Percentiles rank a stretch among this genome's conserved stretches.
These are phyloP conservation scores for Diadumene lineata DNA, from an alignment of 92 coral and sea anemone genomes.

Conservation along the genomic window DNA sequence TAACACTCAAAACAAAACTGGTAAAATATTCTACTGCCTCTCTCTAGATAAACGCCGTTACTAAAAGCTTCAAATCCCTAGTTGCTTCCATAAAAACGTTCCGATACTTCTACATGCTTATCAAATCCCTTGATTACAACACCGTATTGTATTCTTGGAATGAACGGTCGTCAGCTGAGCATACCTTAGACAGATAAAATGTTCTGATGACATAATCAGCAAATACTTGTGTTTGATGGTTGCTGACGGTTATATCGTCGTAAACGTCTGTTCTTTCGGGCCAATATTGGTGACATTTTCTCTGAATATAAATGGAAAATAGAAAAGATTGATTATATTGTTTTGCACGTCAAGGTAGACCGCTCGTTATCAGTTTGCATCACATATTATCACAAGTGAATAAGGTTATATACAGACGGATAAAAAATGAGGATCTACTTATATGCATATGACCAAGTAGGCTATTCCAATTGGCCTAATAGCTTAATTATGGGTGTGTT, in stretches of 20 bases:
- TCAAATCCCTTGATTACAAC: too few species aligned
- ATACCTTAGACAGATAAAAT: constrained; percentile 41
- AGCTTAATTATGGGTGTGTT: too few species aligned
- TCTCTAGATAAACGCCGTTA: too few species aligned
- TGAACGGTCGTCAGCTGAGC: not conserved
- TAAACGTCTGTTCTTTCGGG: constrained; percentile 38
- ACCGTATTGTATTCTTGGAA: not conserved
- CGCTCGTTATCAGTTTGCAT: not conserved
- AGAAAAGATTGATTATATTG: not conserved
- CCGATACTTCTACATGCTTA: too few species aligned
- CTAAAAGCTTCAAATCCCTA: too few species aligned
- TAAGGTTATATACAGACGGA: too few species aligned
- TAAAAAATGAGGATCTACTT: too few species aligned
- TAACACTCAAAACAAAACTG: too few species aligned
- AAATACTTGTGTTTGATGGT: constrained; percentile 21
- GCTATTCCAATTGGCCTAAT: too few species aligned
- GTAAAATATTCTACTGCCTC: too few species aligned
- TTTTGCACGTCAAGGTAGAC: not conserved
- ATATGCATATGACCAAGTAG: too few species aligned
- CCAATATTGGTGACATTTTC: constrained; percentile 31
- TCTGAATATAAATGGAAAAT: not conserved
- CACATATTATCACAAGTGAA: not conserved
- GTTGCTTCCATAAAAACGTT: too few species aligned
- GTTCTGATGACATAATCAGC: constrained; percentile 34
- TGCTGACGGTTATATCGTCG: constrained; percentile 47